Evolutionary conservation across 2,888 invertebrate species (phyloP), one percentile per base, ranked within the genome.

Genomic region (Epinotia bilunana): DNA sequence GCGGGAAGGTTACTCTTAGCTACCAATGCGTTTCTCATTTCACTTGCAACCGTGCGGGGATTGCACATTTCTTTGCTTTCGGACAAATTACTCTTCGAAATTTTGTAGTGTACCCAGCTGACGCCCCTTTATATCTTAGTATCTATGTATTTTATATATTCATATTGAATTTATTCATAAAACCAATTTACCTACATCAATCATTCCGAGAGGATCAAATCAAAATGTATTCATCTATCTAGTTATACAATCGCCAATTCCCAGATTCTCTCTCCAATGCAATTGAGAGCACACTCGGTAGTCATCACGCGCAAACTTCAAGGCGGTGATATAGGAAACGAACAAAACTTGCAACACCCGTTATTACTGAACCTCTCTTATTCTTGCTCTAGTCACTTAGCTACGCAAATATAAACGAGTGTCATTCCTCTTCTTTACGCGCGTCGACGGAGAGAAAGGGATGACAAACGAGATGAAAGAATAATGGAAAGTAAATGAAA

Each of bases 401-500:
- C 87, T 88, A 86, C 87, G 89, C 88, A 90, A 90, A 90, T 88
- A 90, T 90, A 90, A 91, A 91, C 90, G 91, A 86, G 86, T 86
- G 85, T 86, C 89, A 91, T 91, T 87, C 88, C 88, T 90, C 90
- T 90, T 90, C 90, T 89, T 89, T 88, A 87, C 88, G 87, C 88
- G 87, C 87, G 85, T 83, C 88, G 85, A 81, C 85, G 85, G 86
- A 87, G 88, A 88, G 88, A 90, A 91, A 90, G 90, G 91, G 91
- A 91, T 91, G 91, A 91, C 91, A 91, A 92, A 91, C 89, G 91
- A 91, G 91, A 90, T 90, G 81, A 89, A 90, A 88, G 89, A 91
- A 91, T 91, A 92, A 91, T 92, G 90, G 90, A 90, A 91, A 91
- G 91, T 91, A 91, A 91, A 92, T 91, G 91, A 92, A 91, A 90